Conservation (phyloP, 2,113 vertebrate genomes). For the Butastur rufipennis region DNA sequence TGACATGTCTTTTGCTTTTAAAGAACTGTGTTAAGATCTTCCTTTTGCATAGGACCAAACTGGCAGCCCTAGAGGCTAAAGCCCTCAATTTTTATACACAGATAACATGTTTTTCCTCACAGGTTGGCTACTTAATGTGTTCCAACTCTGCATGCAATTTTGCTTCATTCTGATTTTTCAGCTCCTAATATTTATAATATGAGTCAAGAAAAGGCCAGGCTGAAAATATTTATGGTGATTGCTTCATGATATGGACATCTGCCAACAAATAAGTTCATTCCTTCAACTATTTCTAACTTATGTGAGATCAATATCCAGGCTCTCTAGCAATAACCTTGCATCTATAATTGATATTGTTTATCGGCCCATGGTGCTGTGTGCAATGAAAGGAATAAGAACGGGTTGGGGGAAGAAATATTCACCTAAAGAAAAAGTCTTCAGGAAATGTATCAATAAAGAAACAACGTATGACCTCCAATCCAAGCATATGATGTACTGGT, state of each 20-base stretch:
- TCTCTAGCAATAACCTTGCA: constrained; percentile 55
- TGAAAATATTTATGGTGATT: constrained; percentile 46
- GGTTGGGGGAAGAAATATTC: neutral
- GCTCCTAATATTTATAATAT: neutral
- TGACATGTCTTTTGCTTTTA: neutral
- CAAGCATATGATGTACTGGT: neutral
- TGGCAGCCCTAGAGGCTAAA: neutral
- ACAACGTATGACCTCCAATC: neutral
- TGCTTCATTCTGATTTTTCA: neutral
- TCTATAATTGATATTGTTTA: constrained; percentile 66
- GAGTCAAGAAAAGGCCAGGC: constrained; percentile 24
- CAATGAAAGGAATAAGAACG: constrained; percentile 27
- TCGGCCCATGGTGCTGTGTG: neutral
- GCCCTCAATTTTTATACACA: neutral
- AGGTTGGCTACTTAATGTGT: neutral
- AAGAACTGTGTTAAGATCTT: neutral
- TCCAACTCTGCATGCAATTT: neutral
- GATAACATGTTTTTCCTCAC: neutral
- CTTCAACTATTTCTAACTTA: constrained; percentile 44
- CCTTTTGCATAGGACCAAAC: neutral
- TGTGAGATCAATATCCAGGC: constrained; percentile 46
- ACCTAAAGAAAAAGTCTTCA: neutral
- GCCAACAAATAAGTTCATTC: constrained; percentile 57
- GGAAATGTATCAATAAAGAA: constrained; percentile 10
- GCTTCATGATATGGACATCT: constrained; percentile 54